Base-by-base conservation (phyloP, 2,888 invertebrate species). In the Polydrusus tereticollis region DNA sequence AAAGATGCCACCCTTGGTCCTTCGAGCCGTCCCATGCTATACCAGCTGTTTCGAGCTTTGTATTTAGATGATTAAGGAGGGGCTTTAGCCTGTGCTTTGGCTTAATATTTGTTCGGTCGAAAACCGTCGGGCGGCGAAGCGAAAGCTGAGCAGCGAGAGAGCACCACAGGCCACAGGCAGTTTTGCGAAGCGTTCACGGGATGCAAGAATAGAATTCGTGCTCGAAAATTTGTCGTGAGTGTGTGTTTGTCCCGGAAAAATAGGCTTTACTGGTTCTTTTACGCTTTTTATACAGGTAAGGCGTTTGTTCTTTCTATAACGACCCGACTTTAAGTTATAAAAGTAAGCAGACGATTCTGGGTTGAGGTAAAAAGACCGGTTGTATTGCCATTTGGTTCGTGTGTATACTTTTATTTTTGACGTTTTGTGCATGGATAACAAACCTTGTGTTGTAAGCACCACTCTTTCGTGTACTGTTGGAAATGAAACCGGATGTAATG, bases 41-140 rank as follows among this genome's bases (percentile, higher is more conserved):
- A 21, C 55, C 65, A 65, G 65, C 65, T 65, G 65, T 65, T 65
- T 38, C 23, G 47, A 50, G 58, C 52, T 36, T 67, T 66, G 33
- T 67, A 47, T 58, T 45, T 33, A 55, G 38, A 68, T 68, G 68
- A 60, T 47, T 59, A 68, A 68, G 68, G 68, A 68, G 68, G 68
- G 68, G 68, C 68, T 45, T 60, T 68, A 60, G 68, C 50, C 38
- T 60, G n/a, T 20, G 33, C 20, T 45, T 64, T 43, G 64, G n/a
- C n/a, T n/a, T n/a, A n/a, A n/a, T n/a, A n/a, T 64, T 64, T 52
- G 64, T 52, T 52, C 68, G 52, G n/a, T 36, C 36, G 36, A 68
- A 60, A 67, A n/a, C 36, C 36, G 47, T 43, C 64, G 64, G 38
- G 36, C 47, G 23, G 14, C 50, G 52, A 64, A 45, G 52, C 33